phyloP scores from a whole-genome alignment of 1,140 invertebrate genomes.

The Rhyacophila brunnea region DNA sequence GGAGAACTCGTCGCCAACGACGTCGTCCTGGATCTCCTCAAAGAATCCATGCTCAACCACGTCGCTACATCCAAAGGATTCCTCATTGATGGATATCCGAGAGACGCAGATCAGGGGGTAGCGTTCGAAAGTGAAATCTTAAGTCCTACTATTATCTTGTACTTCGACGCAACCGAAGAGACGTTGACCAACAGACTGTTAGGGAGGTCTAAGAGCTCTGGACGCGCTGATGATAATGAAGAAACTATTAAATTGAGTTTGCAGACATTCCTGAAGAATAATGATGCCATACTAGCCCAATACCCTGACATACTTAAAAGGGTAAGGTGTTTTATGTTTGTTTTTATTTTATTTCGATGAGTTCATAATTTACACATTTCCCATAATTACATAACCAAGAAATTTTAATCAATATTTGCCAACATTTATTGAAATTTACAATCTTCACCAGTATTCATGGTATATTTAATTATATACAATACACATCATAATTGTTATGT shows the following conservation, averaged over 20 bases:
- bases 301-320: slow-evolving; percentile 79
- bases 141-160: slow-evolving; percentile 54
- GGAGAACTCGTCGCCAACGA: slow-evolving; percentile 88
- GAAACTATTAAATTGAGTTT: slow-evolving; percentile 94
- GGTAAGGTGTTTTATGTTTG: slow-evolving; percentile 54
- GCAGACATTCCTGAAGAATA: slow-evolving; percentile 89
- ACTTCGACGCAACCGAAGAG: slow-evolving; percentile 80
- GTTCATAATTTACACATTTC: too few species aligned
- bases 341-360: too few species aligned
- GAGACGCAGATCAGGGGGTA: slow-evolving; percentile 86
- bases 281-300: slow-evolving; percentile 83
- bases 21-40: slow-evolving; percentile 82
- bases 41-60: slow-evolving; percentile 77
- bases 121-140: slow-evolving; percentile 83
- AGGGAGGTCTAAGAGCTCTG: slow-evolving; percentile 84
- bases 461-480: too few species aligned
- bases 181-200: slow-evolving; percentile 83
- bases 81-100: slow-evolving; percentile 95
- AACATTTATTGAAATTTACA: too few species aligned
- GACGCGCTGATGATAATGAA: slow-evolving; percentile 94
- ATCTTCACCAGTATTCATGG: too few species aligned
- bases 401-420: too few species aligned
- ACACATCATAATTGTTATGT: too few species aligned
- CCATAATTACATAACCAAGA: too few species aligned
- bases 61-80: slow-evolving; percentile 78